These are phyloP conservation scores for human DNA, from an alignment of 2,113 vertebrate genomes.

Conservation along the genomic window GRCh38 chr9:84563501-84564000, in stretches of 20 bases:
- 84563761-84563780: conserved; percentile 54
- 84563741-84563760: conserved; percentile 63
- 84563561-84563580: neutral
- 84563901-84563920: conserved; percentile 73
- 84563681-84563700: conserved; percentile 55
- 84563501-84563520: neutral
- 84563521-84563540: neutral
- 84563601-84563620: neutral
- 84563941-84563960: conserved; percentile 68
- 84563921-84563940: conserved; percentile 52
- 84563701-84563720: conserved; percentile 51
- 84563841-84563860: conserved; percentile 50
- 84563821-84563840: conserved; percentile 9
- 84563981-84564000: conserved; percentile 52
- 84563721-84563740: conserved; percentile 72
- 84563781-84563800: conserved; percentile 56
- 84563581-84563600: neutral
- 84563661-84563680: conserved; percentile 32
- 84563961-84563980: conserved; percentile 31
- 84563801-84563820: conserved; percentile 67
- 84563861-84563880: conserved; percentile 31
- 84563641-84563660: neutral
- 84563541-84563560: neutral
- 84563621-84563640: neutral
- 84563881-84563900: conserved; percentile 66